Base-by-base conservation (phyloP, 37 sponge, comb jelly and placozoan genomes). In the Petrosia ficiformis region DNA sequence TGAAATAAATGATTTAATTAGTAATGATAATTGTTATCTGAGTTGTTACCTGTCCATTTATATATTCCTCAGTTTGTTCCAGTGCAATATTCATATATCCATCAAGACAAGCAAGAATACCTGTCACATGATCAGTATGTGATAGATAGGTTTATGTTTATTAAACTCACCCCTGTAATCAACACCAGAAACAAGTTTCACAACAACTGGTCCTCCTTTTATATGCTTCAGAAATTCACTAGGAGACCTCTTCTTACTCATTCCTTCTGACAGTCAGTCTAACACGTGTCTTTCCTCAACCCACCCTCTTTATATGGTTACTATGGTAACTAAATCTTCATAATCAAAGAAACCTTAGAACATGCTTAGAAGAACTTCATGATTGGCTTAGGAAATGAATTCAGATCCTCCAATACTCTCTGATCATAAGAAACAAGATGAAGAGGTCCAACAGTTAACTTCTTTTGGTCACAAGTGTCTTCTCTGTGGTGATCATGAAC, bases 1-100 rank as follows among this genome's bases (percentile, higher is more conserved):
- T 96, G 57, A 26, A 68, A 24, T 52, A 43, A 42, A 44, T 0
- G 26, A 25, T 0, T 31, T 70, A 28, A 25, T 19, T 63, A 0
- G 39, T 4, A 57, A 39, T 14, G 19, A 22, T 36, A n/a, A 11
- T 21, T 30, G 54, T 48, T 42, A 1, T 8, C 6, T 34, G 33
- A 11, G 22, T 38, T 40, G 57, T 39, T 59, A 90, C 90, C 75
- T 92, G 90, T 39, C 99, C 99, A 72, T 95, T 93, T 42, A 98
- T 89, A 67, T 98, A 98, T 75, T 98, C 99, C 67, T 98, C 99
- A 28, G 99, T 98, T 78, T 98, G 99, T 64, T 98, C 99, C 68
- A 98, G 68, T 16, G 97, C 97, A 41, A 98, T 95, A 78, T 98
- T 98, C 99, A 98, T 98, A 68, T 95, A 98, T 28, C 99, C 97